phyloP scores from a whole-genome alignment of 1,140 invertebrate species.

The Drosophila burlai region DNA sequence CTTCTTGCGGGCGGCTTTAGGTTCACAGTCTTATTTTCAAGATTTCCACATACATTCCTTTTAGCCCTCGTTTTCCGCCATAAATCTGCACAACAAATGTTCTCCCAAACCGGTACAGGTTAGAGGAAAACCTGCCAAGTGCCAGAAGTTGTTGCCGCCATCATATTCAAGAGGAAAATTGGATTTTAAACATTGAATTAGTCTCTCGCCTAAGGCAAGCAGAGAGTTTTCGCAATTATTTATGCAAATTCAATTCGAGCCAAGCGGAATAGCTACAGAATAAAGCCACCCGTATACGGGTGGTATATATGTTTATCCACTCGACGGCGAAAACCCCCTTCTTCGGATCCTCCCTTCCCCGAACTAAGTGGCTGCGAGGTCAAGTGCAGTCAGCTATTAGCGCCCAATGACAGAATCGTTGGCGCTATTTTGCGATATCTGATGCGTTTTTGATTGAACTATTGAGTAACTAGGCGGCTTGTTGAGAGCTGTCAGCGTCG shows the following conservation, averaged over 20 bases:
- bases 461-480: constrained; percentile 23
- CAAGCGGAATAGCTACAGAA: constrained; percentile 20
- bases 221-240: constrained; percentile 44
- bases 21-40: neutral
- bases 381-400: constrained; percentile 42
- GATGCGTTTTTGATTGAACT: constrained; percentile 44
- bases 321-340: neutral
- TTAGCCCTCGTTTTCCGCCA: constrained; percentile 16
- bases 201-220: constrained; percentile 9
- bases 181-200: constrained; percentile 25
- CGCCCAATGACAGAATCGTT: constrained; percentile 43
- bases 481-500: constrained; percentile 32
- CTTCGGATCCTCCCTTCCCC: neutral
- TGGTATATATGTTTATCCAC: neutral
- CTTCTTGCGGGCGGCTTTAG: constrained; percentile 31
- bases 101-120: neutral
- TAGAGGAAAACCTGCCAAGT: constrained; percentile 24
- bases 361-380: constrained; percentile 36
- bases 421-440: constrained; percentile 18
- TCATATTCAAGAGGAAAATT: constrained; percentile 28
- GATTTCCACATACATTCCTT: neutral
- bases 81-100: constrained; percentile 49
- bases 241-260: constrained; percentile 59
- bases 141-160: constrained; percentile 13
- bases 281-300: constrained; percentile 9